phyloP scores from a whole-genome alignment of 1,140 invertebrate species.

The Heliconius nattereri region DNA sequence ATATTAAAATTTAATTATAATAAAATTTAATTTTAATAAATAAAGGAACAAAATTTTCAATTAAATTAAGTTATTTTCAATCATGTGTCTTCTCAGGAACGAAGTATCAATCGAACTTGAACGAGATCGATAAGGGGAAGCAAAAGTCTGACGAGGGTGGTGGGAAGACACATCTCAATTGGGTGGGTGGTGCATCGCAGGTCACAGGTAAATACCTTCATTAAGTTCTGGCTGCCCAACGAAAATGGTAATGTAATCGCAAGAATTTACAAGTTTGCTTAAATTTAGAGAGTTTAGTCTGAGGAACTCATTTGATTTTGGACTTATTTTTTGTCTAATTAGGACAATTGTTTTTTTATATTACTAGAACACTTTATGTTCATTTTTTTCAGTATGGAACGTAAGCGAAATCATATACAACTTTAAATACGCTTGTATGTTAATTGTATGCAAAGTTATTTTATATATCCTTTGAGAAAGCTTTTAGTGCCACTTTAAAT shows the following conservation, averaged over 20 bases:
- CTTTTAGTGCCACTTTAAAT: conserved; percentile 11
- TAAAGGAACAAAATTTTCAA: not conserved
- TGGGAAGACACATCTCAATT: conserved; percentile 75
- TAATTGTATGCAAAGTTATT: conserved; percentile 17
- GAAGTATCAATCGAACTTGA: conserved; percentile 76
- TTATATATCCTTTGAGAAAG: conserved; percentile 14
- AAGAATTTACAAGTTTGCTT: conserved; percentile 6
- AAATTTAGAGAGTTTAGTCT: not conserved
- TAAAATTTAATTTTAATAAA: not conserved
- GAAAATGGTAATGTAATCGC: conserved; percentile 15
- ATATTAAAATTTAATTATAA: not conserved
- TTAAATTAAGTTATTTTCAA: conserved; percentile 37
- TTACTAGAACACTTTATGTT: not conserved
- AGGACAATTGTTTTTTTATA: not conserved
- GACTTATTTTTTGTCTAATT: not conserved
- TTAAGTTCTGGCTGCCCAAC: conserved; percentile 19
- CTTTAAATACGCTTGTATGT: not conserved
- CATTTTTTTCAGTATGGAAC: not conserved
- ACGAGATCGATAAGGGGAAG: conserved; percentile 77
- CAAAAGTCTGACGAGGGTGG: conserved; percentile 77
- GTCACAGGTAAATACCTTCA: conserved; percentile 64
- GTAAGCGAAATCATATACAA: not conserved
- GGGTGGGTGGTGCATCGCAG: conserved; percentile 73
- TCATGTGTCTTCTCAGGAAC: conserved; percentile 58
- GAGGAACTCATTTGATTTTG: not conserved